Percentiles rank a stretch among this genome's conserved stretches.
These are phyloP conservation scores for Polypterus senegalus DNA, from an alignment of 2,113 vertebrate genomes.

Conservation along the genomic window DNA sequence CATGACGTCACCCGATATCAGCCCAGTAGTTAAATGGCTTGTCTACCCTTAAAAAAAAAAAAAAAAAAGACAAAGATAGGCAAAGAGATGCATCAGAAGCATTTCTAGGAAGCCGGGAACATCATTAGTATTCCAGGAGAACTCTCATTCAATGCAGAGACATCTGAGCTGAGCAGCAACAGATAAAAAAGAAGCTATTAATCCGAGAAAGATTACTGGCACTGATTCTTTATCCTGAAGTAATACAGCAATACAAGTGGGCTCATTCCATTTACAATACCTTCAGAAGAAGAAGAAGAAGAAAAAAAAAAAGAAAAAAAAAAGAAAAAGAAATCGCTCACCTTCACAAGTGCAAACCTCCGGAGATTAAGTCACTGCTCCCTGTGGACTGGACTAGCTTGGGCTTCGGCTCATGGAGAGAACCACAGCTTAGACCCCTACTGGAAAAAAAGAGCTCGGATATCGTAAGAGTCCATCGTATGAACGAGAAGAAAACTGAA, in stretches of 20 bases:
- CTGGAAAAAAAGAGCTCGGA: background rate
- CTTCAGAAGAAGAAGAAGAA: slow-evolving; percentile 25
- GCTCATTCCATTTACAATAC: slow-evolving; percentile 54
- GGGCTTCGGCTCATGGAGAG: no score
- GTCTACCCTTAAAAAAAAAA: no score
- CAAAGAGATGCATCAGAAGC: slow-evolving; percentile 52
- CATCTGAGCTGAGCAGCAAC: slow-evolving; percentile 93
- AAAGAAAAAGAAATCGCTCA: slow-evolving; percentile 22
- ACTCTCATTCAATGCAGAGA: slow-evolving; percentile 83
- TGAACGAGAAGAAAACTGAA: no score
- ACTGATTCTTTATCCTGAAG: slow-evolving; percentile 91
- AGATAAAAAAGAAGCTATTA: slow-evolving; percentile 99
- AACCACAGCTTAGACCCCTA: background rate
- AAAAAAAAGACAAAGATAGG: background rate
- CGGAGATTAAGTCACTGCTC: slow-evolving; percentile 25
- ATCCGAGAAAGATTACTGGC: slow-evolving; percentile 97
- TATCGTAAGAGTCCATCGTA: no score
- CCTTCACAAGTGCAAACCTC: slow-evolving; percentile 19
- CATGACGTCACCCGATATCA: no score
- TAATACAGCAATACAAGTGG: slow-evolving; percentile 57
- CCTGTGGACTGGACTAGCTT: slow-evolving; percentile 24
- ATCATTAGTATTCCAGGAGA: slow-evolving; percentile 96
- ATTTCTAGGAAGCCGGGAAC: slow-evolving; percentile 54
- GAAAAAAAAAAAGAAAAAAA: no score
- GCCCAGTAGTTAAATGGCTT: no score